Evolutionary conservation across 2,797 vertebrate genomes (phyloP).

Genomic region (Tenualosa thibaudeaui): DNA sequence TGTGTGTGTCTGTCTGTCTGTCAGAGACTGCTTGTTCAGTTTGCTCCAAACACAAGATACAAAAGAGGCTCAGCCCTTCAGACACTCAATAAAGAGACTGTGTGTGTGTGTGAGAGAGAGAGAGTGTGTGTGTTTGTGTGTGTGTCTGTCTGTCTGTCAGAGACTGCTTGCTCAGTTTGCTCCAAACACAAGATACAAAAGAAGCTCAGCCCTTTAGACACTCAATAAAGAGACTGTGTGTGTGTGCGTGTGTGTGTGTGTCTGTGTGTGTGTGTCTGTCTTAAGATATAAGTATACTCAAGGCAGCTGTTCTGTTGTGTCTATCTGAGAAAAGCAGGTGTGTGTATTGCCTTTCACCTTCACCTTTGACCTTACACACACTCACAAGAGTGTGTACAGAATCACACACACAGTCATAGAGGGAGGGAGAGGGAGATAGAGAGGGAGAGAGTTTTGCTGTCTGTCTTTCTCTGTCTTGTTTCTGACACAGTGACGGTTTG

Average conservation of each 20-base stretch:
- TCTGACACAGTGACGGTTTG: not conserved
- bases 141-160: slow-evolving; percentile 54
- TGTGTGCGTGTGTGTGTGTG: slow-evolving; percentile 2
- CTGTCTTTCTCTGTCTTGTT: not conserved
- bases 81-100: not conserved
- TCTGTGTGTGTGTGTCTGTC: not conserved
- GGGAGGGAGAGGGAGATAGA: no score
- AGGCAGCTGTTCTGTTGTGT: slow-evolving; percentile 5
- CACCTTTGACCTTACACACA: slow-evolving; percentile 30
- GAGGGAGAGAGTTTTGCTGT: not conserved
- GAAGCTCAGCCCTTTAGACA: not conserved
- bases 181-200: slow-evolving; percentile 56
- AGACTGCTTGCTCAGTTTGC: slow-evolving; percentile 56
- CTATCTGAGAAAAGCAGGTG: slow-evolving; percentile 59
- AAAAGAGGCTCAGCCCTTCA: not conserved
- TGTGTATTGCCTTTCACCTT: slow-evolving; percentile 57
- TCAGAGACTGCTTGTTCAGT: slow-evolving; percentile 50
- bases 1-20: slow-evolving; percentile 57
- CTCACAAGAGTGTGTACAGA: not conserved
- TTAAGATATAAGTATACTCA: not conserved
- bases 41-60: slow-evolving; percentile 61
- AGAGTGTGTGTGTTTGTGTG: slow-evolving; percentile 58
- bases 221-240: not conserved
- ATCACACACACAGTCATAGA: not conserved
- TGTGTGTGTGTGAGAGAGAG: slow-evolving; percentile 49